Evolutionary conservation across 2,113 vertebrate genomes (phyloP).

Genomic region (Notiomystis cincta): DNA sequence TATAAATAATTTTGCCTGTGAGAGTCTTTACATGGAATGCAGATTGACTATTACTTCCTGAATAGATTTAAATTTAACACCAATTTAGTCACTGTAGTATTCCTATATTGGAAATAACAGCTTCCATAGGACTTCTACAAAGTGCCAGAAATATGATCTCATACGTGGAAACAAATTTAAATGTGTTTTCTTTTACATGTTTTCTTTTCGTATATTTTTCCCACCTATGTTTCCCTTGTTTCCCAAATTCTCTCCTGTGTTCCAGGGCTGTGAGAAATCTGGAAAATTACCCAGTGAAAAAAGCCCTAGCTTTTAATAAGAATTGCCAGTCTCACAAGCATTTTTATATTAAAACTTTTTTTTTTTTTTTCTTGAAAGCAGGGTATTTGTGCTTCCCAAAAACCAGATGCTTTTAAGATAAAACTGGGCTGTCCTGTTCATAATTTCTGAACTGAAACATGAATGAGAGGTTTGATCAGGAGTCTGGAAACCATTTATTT

Average conservation of each 20-base stretch:
- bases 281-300: constrained; percentile 2
- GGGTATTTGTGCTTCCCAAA: not conserved
- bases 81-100: constrained; percentile 74
- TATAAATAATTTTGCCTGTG: constrained; percentile 77
- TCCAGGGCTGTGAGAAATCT: constrained; percentile 36
- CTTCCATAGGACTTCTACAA: constrained; percentile 79
- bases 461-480: not conserved
- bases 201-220: constrained; percentile 61
- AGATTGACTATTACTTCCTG: constrained; percentile 82
- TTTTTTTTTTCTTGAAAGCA: not conserved
- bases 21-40: constrained; percentile 72
- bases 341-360: not conserved
- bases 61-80: constrained; percentile 81
- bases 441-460: not conserved
- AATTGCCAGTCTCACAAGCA: not conserved
- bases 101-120: constrained; percentile 75
- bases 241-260: constrained; percentile 40
- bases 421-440: not conserved
- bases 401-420: constrained; percentile 28
- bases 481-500: constrained; percentile 39
- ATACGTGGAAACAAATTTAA: constrained; percentile 77
- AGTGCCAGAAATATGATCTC: constrained; percentile 83
- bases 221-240: constrained; percentile 65
- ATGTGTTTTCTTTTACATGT: constrained; percentile 71
- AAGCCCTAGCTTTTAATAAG: constrained; percentile 36